Percentiles rank a stretch among this genome's conserved stretches.
Conservation (phyloP, 2,113 vertebrate species). For the Prolemur simus region DNA sequence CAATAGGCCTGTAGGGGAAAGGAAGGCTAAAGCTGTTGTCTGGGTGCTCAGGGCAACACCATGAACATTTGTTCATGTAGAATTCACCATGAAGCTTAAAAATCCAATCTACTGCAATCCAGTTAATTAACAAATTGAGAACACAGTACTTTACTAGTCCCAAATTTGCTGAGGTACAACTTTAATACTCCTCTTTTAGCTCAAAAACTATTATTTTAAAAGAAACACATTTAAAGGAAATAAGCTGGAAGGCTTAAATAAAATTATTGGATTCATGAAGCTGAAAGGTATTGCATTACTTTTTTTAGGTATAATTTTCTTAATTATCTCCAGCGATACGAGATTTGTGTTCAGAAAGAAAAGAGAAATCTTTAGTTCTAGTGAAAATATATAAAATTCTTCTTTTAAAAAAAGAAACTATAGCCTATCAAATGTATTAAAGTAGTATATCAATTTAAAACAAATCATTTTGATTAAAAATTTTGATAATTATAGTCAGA, state of each 20-base stretch:
- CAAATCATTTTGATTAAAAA: constrained; percentile 5
- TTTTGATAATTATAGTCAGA: not conserved
- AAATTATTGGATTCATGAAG: constrained; percentile 30
- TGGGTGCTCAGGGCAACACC: not conserved
- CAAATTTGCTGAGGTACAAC: not conserved
- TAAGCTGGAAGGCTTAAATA: not conserved
- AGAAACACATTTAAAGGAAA: not conserved
- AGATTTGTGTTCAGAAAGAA: not conserved
- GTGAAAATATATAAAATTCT: constrained; percentile 6
- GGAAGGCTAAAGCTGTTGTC: not conserved
- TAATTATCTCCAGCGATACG: constrained; percentile 4
- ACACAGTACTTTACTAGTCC: not conserved
- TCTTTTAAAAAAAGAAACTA: not conserved
- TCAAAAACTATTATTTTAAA: constrained; percentile 15
- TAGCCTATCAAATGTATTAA: not conserved
- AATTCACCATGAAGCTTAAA: not conserved
- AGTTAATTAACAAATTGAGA: constrained; percentile 3
- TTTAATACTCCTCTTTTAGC: not conserved
- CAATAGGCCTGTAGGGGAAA: not conserved
- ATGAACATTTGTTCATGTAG: not conserved
- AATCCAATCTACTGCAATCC: not conserved
- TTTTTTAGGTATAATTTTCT: constrained; percentile 24
- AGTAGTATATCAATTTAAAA: not conserved
- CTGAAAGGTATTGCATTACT: not conserved
- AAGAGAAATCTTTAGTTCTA: not conserved